Percentiles rank a stretch among this genome's conserved stretches.
phyloP scores from a whole-genome alignment of 1,140 invertebrate species.

The Berghia stephanieae region DNA sequence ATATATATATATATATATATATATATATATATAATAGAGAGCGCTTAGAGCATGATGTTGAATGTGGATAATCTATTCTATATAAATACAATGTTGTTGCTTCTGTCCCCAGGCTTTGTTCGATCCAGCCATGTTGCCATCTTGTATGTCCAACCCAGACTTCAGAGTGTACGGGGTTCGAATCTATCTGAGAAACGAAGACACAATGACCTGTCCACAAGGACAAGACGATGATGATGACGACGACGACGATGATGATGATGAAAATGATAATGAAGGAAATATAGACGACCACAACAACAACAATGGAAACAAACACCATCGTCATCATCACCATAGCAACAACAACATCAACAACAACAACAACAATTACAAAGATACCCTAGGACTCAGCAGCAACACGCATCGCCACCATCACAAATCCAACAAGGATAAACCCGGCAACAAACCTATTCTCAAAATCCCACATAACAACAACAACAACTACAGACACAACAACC shows the following conservation, averaged over 20 bases:
- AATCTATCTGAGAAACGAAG: constrained; percentile 47
- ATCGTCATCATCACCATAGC: too few species aligned
- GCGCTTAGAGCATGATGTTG: too few species aligned
- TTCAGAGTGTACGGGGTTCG: constrained; percentile 52
- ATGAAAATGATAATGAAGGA: background rate
- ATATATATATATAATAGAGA: too few species aligned
- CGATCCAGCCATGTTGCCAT: constrained; percentile 46
- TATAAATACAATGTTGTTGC: background rate
- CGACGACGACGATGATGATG: background rate
- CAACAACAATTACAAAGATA: background rate
- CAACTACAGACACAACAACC: too few species aligned
- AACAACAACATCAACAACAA: background rate
- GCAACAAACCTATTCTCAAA: too few species aligned
- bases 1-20: too few species aligned
- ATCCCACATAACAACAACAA: too few species aligned
- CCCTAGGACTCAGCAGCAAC: background rate
- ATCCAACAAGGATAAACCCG: too few species aligned
- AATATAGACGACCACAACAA: background rate
- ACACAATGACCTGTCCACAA: constrained; percentile 43
- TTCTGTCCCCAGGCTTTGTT: constrained; percentile 47
- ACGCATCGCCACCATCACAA: too few species aligned
- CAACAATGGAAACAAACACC: background rate
- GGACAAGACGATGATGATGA: background rate
- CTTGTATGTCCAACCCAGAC: constrained; percentile 51
- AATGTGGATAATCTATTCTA: too few species aligned